Evolutionary conservation across 2,888 invertebrate species (phyloP).

Genomic region (Drosophila meridionalis): DNA sequence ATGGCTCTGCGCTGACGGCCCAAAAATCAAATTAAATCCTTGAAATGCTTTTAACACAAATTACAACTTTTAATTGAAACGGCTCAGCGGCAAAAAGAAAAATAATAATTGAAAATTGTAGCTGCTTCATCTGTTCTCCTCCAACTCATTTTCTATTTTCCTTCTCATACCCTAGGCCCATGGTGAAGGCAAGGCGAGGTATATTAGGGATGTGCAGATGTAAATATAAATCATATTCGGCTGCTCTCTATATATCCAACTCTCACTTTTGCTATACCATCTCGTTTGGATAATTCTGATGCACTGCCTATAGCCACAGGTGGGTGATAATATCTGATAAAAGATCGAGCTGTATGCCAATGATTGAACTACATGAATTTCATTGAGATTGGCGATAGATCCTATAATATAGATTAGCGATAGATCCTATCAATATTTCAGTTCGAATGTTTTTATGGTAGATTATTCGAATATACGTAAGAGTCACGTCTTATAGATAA

Average conservation of each 20-base stretch:
- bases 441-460: too few species aligned
- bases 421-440: too few species aligned
- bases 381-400: not conserved
- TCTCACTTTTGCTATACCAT: not conserved
- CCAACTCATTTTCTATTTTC: not conserved
- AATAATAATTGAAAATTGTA: slow-evolving; percentile 14
- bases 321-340: not conserved
- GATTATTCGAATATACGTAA: too few species aligned
- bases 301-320: not conserved
- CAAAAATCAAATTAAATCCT: slow-evolving; percentile 41
- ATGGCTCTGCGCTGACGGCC: not conserved
- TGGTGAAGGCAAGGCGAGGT: not conserved
- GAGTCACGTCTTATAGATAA: too few species aligned
- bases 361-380: too few species aligned
- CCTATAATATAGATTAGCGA: too few species aligned
- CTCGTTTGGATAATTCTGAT: not conserved
- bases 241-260: not conserved
- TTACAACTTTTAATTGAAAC: slow-evolving; percentile 56
- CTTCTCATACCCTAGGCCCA: not conserved
- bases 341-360: not conserved
- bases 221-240: not conserved
- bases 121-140: slow-evolving; percentile 9
- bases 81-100: not conserved
- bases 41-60: slow-evolving; percentile 66
- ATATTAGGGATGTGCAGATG: not conserved